Evolutionary conservation across 2,113 vertebrate species (phyloP).

Genomic region (Serinus canaria): DNA sequence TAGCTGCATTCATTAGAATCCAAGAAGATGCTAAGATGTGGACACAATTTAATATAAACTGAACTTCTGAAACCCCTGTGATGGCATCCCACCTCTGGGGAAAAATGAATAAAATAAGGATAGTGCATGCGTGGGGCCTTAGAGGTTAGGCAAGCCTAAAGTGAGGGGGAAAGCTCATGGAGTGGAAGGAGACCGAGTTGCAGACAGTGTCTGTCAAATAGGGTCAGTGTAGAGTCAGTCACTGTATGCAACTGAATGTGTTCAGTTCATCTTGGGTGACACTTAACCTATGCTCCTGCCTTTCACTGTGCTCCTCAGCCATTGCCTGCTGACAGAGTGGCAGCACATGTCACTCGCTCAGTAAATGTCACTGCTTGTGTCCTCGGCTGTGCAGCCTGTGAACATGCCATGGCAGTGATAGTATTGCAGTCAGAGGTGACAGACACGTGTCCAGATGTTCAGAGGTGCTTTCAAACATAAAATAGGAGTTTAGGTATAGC

Average conservation of each 20-base stretch:
- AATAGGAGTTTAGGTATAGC: neutral
- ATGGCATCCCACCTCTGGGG: neutral
- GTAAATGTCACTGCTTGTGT: neutral
- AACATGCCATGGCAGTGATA: neutral
- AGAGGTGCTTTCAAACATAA: neutral
- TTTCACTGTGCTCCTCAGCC: neutral
- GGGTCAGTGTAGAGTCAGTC: too few species aligned
- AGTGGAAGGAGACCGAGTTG: neutral
- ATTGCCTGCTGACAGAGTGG: neutral
- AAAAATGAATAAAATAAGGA: neutral
- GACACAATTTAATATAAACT: neutral
- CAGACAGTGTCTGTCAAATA: neutral
- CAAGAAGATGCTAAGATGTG: neutral
- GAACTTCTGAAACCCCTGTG: neutral
- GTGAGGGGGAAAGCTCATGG: neutral
- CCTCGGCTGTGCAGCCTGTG: fast-evolving
- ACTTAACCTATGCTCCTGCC: neutral
- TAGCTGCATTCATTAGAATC: neutral
- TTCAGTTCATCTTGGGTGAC: neutral
- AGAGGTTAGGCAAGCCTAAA: neutral
- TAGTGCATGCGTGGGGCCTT: neutral
- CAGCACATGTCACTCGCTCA: neutral
- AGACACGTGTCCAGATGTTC: neutral
- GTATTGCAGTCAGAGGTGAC: neutral
- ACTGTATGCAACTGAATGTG: too few species aligned